phyloP scores from a whole-genome alignment of 2,888 invertebrate species.

The Lottia gigantea region DNA sequence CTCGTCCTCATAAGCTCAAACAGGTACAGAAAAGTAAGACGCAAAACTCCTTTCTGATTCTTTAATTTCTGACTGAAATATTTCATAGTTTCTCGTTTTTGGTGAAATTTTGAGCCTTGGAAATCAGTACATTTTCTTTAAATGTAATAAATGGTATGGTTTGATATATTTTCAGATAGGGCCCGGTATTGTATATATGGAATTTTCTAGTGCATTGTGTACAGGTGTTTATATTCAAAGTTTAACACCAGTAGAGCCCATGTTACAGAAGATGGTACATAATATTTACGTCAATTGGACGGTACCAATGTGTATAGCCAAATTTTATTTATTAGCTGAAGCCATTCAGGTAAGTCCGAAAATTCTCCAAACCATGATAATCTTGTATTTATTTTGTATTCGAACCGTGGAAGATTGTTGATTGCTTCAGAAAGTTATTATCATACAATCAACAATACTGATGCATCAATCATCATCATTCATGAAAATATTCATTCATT shows the following conservation, averaged over 20 bases:
- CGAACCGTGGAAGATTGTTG: no score
- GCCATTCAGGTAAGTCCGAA: conserved; percentile 67
- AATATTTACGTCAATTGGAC: conserved; percentile 77
- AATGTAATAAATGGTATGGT: not conserved
- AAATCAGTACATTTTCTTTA: no score
- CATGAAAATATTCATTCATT: no score
- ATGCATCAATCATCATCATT: no score
- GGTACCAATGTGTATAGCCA: conserved; percentile 75
- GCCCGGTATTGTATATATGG: conserved; percentile 80
- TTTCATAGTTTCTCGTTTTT: no score
- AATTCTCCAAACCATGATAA: not conserved
- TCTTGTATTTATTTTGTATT: not conserved
- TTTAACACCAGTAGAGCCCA: conserved; percentile 82
- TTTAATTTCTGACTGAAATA: no score
- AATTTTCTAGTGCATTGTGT: conserved; percentile 73
- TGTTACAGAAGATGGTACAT: conserved; percentile 82
- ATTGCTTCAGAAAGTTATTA: no score
- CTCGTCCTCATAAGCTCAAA: no score
- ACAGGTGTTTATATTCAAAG: conserved; percentile 77
- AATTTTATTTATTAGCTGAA: conserved; percentile 78
- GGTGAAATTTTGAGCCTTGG: no score
- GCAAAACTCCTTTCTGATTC: no score
- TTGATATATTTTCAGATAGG: conserved; percentile 56
- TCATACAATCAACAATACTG: no score
- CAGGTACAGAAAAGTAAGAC: no score